phyloP scores from a whole-genome alignment of 2,113 vertebrate species.

The Oncorhynchus tshawytscha region DNA sequence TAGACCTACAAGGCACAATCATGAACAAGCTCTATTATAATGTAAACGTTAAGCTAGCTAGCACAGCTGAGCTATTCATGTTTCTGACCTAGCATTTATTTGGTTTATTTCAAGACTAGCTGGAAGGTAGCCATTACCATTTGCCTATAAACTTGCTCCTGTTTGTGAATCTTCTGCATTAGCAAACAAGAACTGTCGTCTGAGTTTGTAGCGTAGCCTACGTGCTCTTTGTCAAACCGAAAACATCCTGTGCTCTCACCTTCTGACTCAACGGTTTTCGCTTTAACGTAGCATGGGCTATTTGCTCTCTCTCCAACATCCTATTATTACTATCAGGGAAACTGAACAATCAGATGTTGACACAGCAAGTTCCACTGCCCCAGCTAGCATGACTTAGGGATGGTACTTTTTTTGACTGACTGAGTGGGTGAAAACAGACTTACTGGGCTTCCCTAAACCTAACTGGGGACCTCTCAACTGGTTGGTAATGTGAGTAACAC shows the following conservation, averaged over 20 bases:
- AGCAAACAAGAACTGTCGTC: constrained; percentile 14
- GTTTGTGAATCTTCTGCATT: background rate
- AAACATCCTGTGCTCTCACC: constrained; percentile 26
- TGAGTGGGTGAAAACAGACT: constrained; percentile 22
- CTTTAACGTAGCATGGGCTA: constrained; percentile 50
- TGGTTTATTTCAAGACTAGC: no score
- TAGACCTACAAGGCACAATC: no score
- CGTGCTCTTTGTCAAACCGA: constrained; percentile 31
- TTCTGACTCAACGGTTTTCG: constrained; percentile 71
- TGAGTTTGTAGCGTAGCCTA: constrained; percentile 39
- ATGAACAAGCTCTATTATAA: no score
- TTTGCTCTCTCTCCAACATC: constrained; percentile 58
- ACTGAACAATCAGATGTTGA: constrained; percentile 57
- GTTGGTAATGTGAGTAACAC: background rate
- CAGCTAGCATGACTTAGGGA: constrained; percentile 22
- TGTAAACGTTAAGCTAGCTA: no score
- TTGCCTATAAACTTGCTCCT: background rate
- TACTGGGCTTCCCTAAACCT: background rate
- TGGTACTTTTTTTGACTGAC: constrained; percentile 49
- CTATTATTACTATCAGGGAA: constrained; percentile 72
- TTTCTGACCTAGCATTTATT: no score
- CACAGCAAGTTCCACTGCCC: constrained; percentile 59
- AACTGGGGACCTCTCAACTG: background rate
- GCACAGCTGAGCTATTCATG: no score
- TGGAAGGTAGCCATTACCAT: no score